Evolutionary conservation across 2,113 vertebrate genomes (phyloP), one percentile per base, ranked within the genome.

Genomic region (Piprites chloris): DNA sequence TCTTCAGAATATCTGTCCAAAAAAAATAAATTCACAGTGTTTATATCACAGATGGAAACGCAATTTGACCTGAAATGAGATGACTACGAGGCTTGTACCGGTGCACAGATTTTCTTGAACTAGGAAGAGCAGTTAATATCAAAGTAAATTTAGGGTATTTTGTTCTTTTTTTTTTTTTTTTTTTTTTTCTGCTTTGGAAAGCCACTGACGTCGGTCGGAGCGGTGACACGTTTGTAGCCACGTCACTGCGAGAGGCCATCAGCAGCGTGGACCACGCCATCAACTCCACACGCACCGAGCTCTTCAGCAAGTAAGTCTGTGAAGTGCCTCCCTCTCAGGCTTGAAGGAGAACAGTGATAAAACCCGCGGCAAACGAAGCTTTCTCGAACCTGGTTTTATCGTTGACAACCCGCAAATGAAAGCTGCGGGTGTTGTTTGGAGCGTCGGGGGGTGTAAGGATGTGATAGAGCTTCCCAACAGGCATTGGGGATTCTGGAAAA

Each of bases 261-360:
- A 97, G 93, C 94, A 98, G 97, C 2, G 98, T 98, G 89, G 98
- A 98, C 95, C 93, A 96, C 3, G 97, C 98, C 78, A 98, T 98
- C 93, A 98, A 98, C 58, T 97, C 98, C 5, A 98, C 98, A 0
- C 97, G 97, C 11, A 97, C 96, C 0, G 96, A 98, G 84, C 93
- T 98, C 59, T 98, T 98, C 41, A 97, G 97, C 97, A 97, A 80
- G 98, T 98, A 47, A 97, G 97, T 66, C 28, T 2, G 1, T 26
- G 32, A 27, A 20, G 42, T 0, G 4, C 47, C 52, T 4, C 1
- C 0, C 6, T 11, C 56, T 17, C 71, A 30, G 49, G 9, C 33
- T 30, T 62, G 58, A 9, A 39, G 52, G 35, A 41, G 65, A 11
- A 55, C 66, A 55, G 42, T 47, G 39, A 28, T 21, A 3, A 56